These are phyloP conservation scores for Melanotaenia boesemani DNA, from an alignment of 2,797 vertebrate species.

Conservation along the genomic window DNA sequence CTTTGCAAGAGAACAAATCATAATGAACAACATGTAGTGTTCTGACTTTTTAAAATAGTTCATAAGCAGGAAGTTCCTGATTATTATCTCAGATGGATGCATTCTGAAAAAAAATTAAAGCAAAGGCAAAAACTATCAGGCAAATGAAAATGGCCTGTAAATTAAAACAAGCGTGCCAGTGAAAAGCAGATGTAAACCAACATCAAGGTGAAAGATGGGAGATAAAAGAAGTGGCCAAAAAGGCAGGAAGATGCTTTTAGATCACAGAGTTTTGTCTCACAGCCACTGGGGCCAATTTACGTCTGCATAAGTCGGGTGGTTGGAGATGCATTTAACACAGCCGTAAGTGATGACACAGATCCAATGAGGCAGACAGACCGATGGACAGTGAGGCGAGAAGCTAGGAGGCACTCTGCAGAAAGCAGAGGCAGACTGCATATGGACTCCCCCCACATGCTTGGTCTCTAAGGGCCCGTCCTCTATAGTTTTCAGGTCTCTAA, in stretches of 20 bases:
- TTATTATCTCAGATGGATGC: conserved; percentile 26
- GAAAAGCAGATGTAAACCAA: conserved; percentile 47
- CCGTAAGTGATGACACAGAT: conserved; percentile 93
- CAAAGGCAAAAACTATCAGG: conserved; percentile 19
- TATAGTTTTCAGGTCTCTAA: conserved; percentile 63
- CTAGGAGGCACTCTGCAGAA: conserved; percentile 60
- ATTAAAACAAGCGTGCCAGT: conserved; percentile 44
- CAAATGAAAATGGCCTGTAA: conserved; percentile 24
- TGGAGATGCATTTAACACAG: conserved; percentile 91
- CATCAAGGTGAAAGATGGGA: conserved; percentile 31
- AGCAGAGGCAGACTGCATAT: conserved; percentile 46
- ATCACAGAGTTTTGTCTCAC: conserved; percentile 81
- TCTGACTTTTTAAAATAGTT: conserved; percentile 40
- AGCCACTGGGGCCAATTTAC: conserved; percentile 85
- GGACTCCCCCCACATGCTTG: conserved; percentile 29
- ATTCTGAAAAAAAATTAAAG: conserved; percentile 22
- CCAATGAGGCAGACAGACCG: conserved; percentile 86
- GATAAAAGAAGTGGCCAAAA: conserved; percentile 55
- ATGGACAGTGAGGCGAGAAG: conserved; percentile 34
- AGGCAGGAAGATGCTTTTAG: conserved; percentile 62
- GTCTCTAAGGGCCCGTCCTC: conserved; percentile 59
- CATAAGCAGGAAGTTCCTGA: conserved; percentile 14
- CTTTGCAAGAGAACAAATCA: conserved; percentile 35
- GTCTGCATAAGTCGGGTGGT: conserved; percentile 79
- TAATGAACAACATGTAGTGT: conserved; percentile 10